phyloP scores from a whole-genome alignment of 2,888 invertebrate species.

The Amphipoea lucens region DNA sequence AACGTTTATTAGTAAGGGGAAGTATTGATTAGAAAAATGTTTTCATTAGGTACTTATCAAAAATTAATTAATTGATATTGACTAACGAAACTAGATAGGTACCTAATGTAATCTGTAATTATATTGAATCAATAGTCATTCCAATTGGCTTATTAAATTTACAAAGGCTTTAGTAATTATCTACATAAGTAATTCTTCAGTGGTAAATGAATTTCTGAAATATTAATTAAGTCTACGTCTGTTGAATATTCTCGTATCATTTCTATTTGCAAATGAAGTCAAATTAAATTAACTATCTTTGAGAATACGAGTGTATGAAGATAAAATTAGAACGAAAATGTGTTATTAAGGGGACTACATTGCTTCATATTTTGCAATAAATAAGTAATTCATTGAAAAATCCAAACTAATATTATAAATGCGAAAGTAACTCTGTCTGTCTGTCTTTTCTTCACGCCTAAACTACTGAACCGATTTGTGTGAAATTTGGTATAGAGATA shows the following conservation, averaged over 20 bases:
- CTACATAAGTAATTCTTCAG: background rate
- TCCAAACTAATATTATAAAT: too few relatives aligned
- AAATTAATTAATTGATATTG: background rate
- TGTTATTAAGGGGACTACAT: background rate
- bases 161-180: constrained; percentile 7
- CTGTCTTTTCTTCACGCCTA: too few relatives aligned
- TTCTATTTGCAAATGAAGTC: constrained; percentile 33
- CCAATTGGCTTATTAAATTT: constrained; percentile 2
- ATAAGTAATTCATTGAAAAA: too few relatives aligned
- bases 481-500: too few relatives aligned
- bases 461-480: too few relatives aligned
- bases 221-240: constrained; percentile 22
- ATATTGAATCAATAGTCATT: background rate
- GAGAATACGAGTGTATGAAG: constrained; percentile 3
- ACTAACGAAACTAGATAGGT: background rate
- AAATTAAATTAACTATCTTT: constrained; percentile 38
- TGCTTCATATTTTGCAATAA: too few relatives aligned
- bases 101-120: background rate
- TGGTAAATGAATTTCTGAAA: constrained; percentile 8
- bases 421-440: too few relatives aligned
- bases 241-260: constrained; percentile 24
- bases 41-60: background rate
- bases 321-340: constrained; percentile 18
- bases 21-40: background rate
- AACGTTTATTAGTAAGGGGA: background rate